Base-by-base conservation (phyloP, 2,888 invertebrate species). In the Nemapogon koenigi region DNA sequence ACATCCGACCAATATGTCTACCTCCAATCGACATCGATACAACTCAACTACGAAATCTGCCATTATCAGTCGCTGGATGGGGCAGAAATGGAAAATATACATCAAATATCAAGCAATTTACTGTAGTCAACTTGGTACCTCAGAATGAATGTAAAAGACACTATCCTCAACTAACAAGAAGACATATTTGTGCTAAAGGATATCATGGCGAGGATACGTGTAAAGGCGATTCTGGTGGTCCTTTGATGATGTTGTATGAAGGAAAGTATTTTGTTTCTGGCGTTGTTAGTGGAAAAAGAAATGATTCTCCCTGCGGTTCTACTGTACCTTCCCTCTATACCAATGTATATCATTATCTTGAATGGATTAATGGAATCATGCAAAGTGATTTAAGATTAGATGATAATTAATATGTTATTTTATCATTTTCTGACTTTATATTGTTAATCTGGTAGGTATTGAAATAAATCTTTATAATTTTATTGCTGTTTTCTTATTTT, bases 221-320 rank as follows among this genome's bases (percentile, higher is more conserved):
- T 45, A 72, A 71, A 50, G 78, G 76, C 2, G 76, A 76, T 46
- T 78, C 76, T 2, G 76, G 76, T 14, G 75, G 75, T 4, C 76
- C 76, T 2, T 49, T 76, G 15, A 78, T 78, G 76, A 62, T 63
- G 48, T 25, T 66, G 14, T 67, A 66, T 40, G 55, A 59, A 38
- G 67, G 62, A 14, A 66, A 55, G 42, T 72, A 71, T 49, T 68
- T 59, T 47, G 55, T 71, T 2, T 61, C 66, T 2, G 78, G 78
- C 2, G 53, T 76, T 4, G 78, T 78, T 3, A 78, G 76, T 49
- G 78, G 78, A 1, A 76, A 76, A 45, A 48, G 75, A 38, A 58
- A 66, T 0, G 75, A 75, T 41, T 52, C 62, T 4, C 68, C 68
- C 1, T 78, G 78, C 38, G 76, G 78, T 0, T 63, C 75, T 1